phyloP scores from a whole-genome alignment of 1,140 invertebrate species.

The Drosophila melanica region DNA sequence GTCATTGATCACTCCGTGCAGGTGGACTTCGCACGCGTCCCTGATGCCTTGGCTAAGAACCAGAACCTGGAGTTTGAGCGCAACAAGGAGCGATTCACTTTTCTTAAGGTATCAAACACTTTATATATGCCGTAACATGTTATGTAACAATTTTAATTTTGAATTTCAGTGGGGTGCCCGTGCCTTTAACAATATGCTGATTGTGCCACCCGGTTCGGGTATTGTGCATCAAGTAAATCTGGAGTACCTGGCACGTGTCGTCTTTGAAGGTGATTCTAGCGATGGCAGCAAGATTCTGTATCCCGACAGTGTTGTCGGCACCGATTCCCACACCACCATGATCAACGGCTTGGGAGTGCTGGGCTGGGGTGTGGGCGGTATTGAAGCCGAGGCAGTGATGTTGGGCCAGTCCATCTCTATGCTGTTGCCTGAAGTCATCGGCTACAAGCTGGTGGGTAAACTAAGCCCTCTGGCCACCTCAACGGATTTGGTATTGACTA shows the following conservation, averaged over 20 bases:
- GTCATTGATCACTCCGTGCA: conserved; percentile 99
- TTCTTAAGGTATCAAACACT: conserved; percentile 88
- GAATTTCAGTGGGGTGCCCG: conserved; percentile 94
- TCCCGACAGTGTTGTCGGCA: conserved; percentile 99
- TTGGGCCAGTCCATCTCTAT: conserved; percentile 98
- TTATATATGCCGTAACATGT: neutral
- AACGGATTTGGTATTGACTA: conserved; percentile 98
- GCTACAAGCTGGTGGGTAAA: conserved; percentile 94
- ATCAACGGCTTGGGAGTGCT: conserved; percentile 95
- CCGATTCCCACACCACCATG: conserved; percentile 99
- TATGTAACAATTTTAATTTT: neutral
- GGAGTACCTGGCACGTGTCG: conserved; percentile 97
- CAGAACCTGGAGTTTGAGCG: conserved; percentile 98
- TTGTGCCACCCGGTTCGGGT: conserved; percentile 98
- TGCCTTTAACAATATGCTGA: conserved; percentile 97
- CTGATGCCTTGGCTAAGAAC: conserved; percentile 96
- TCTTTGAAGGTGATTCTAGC: conserved; percentile 89
- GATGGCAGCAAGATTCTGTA: conserved; percentile 87
- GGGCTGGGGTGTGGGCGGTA: conserved; percentile 89
- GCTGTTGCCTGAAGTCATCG: conserved; percentile 97
- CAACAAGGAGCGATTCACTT: conserved; percentile 97
- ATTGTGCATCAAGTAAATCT: conserved; percentile 99
- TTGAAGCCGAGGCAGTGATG: conserved; percentile 96
- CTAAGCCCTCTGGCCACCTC: conserved; percentile 95
- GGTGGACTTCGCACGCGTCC: conserved; percentile 95